Evolutionary conservation across 2,888 invertebrate genomes (phyloP), one percentile per base, ranked within the genome.

Genomic region (Teleiodes luculella): DNA sequence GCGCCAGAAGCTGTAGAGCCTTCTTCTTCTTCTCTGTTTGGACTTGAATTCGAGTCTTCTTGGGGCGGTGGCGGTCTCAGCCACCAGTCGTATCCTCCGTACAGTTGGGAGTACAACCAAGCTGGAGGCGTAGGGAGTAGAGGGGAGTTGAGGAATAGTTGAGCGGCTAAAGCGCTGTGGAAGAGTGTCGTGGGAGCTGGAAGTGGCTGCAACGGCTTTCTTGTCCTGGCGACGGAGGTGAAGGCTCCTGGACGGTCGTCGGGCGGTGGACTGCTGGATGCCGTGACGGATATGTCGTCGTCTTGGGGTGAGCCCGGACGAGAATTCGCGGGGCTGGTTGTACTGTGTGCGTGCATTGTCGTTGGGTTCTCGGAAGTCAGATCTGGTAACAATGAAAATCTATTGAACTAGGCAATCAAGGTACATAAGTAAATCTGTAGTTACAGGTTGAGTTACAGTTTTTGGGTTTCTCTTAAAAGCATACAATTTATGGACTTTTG

Each of bases 41-140:
- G 86, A 58, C 84, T 88, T 1, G 87, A 87, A 48, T 72, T 74
- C 0, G 86, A 83, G 55, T 88, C 88, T 63, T 88, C 89, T 70
- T 83, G 86, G 10, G 79, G 75, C 0, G 74, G 77, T 0, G 83
- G 86, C 11, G 89, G 88, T 72, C 88, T 64, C 0, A 94, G 87
- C 94, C 94, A 94, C 86, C 94, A 92, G 57, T 94, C 94, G 63
- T 93, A 92, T 55, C 91, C 92, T 30, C 93, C 93, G 71, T 95
- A 95, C 1, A 95, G 84, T 68, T 95, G 95, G 0, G 94, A 94
- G 69, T 95, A 95, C 4, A 95, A 79, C 95, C 95, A 95, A 57
- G 95, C 95, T 35, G 93, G 93, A 5, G 94, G 94, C 0, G 94
- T 94, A 0, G 95, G 95, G 58, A 95, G 79, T 11, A 95, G 83